Conservation (phyloP, 2,113 vertebrate species). For the Clarias macrocephalus region DNA sequence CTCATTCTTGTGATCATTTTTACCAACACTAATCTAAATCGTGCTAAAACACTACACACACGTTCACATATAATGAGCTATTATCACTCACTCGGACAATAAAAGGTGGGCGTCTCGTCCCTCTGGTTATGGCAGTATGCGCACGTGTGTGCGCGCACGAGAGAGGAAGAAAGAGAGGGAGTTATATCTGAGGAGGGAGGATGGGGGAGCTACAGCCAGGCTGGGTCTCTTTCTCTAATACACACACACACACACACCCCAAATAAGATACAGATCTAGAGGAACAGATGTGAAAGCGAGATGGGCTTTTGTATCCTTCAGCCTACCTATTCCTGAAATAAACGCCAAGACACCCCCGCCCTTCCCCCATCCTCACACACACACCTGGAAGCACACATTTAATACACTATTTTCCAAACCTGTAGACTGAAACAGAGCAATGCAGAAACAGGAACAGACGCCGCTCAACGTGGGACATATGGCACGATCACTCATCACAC, state of each 20-base stretch:
- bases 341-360: not conserved
- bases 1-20: not conserved
- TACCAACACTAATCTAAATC: not conserved
- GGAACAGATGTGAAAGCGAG: conserved; percentile 42
- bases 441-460: not conserved
- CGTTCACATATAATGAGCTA: conserved; percentile 29
- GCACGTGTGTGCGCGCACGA: not conserved
- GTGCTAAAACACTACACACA: not conserved
- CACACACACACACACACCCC: not conserved
- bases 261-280: conserved; percentile 46
- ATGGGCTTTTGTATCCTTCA: conserved; percentile 8
- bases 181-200: conserved; percentile 4
- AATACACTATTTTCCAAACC: not conserved
- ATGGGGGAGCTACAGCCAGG: not conserved
- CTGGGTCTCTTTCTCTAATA: conserved; percentile 1
- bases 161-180: not conserved
- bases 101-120: conserved; percentile 5
- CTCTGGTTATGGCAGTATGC: not conserved
- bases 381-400: not conserved
- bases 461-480: not conserved
- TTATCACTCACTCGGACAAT: conserved; percentile 27
- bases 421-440: not conserved
- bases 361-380: not conserved
- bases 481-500: not conserved
- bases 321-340: conserved; percentile 21